phyloP scores from a whole-genome alignment of 2,113 vertebrate species.

The Ceuthmochares aereus region DNA sequence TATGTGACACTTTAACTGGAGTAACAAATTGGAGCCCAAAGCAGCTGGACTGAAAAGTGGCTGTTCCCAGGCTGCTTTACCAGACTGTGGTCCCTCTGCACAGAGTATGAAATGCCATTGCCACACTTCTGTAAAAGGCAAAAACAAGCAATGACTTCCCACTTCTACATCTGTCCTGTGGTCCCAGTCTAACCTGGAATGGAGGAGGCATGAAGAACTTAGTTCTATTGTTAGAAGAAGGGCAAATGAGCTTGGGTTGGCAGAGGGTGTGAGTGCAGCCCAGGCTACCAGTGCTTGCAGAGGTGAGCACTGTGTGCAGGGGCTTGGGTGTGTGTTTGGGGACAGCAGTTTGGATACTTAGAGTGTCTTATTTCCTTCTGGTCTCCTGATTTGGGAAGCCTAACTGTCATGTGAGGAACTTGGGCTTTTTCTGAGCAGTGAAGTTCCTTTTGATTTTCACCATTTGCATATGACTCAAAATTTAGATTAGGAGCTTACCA shows the following conservation, averaged over 20 bases:
- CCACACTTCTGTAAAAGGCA: neutral
- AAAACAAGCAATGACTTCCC: neutral
- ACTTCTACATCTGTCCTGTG: neutral
- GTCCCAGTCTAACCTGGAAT: neutral
- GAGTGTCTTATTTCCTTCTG: neutral
- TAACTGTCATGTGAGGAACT: neutral
- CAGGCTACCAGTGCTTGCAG: neutral
- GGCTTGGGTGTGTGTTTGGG: neutral
- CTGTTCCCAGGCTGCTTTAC: neutral
- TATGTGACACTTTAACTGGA: neutral
- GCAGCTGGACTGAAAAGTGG: neutral
- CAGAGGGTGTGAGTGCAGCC: neutral
- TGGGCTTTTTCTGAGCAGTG: neutral
- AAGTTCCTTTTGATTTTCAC: conserved; percentile 10
- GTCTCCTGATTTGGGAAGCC: neutral
- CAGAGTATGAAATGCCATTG: neutral
- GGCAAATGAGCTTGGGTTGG: neutral
- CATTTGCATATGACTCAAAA: conserved; percentile 16
- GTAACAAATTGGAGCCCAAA: neutral
- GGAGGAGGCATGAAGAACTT: neutral
- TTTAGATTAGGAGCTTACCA: conserved; percentile 2
- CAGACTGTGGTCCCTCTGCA: neutral
- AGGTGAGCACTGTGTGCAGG: neutral
- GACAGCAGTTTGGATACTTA: neutral
- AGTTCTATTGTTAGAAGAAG: neutral